phyloP scores from a whole-genome alignment of 2,797 vertebrate species.

The Myripristis jacobus region DNA sequence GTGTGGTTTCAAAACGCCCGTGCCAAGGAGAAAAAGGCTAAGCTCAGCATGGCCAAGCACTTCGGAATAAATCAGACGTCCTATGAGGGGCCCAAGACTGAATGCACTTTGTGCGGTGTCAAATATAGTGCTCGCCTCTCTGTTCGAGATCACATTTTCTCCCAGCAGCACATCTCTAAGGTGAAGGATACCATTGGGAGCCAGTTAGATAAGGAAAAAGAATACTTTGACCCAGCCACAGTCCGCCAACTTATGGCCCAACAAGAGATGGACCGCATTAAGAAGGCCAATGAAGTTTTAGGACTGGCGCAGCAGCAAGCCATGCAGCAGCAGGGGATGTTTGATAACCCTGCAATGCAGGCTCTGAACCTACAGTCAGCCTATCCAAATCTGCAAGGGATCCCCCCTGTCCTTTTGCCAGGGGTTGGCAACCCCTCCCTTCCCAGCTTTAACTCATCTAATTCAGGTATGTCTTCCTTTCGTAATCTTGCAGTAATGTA shows the following conservation, averaged over 20 bases:
- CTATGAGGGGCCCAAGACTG: conserved; percentile 98
- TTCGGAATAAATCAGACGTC: conserved; percentile 99
- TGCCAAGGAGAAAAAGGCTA: conserved; percentile 99
- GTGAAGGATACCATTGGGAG: conserved; percentile 99
- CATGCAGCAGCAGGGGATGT: conserved; percentile 95
- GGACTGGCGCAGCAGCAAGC: conserved; percentile 95
- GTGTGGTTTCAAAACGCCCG: conserved; percentile 99
- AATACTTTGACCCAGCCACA: conserved; percentile 99
- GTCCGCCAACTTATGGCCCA: conserved; percentile 99
- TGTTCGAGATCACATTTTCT: conserved; percentile 99
- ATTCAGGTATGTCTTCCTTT: conserved; percentile 91
- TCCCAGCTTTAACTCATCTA: conserved; percentile 97
- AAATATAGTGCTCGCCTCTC: conserved; percentile 99
- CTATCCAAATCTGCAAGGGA: conserved; percentile 96
- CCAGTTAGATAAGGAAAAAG: conserved; percentile 99
- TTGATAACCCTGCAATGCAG: conserved; percentile 94
- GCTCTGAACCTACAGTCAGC: conserved; percentile 96
- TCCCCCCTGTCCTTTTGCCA: conserved; percentile 96
- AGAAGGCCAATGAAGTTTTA: conserved; percentile 99
- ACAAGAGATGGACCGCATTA: conserved; percentile 99
- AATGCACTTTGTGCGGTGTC: conserved; percentile 98
- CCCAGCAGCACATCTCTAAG: conserved; percentile 99
- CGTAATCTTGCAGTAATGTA: conserved; percentile 24
- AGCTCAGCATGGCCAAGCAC: conserved; percentile 99
- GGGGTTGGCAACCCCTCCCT: conserved; percentile 97